Evolutionary conservation across 2,888 invertebrate species (phyloP).

Genomic region (Sinhomidia bicolor): DNA sequence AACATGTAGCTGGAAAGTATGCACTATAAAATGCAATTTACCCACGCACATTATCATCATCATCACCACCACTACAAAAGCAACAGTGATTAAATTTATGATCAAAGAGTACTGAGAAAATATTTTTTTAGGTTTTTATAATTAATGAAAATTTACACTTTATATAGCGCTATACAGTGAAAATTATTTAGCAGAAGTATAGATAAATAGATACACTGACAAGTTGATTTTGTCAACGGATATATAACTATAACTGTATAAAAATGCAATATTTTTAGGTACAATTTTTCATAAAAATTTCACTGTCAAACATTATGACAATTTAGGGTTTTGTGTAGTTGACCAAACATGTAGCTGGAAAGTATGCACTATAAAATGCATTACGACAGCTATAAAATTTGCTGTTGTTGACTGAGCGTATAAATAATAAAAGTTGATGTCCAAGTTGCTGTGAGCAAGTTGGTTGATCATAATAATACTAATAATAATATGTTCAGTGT

Average conservation of each 20-base stretch:
- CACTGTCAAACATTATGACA: neutral
- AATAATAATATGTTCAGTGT: no score
- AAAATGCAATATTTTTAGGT: neutral
- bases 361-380: slow-evolving; percentile 2
- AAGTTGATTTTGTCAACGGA: neutral
- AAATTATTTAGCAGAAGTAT: no score
- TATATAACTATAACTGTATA: neutral
- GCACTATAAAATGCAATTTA: neutral
- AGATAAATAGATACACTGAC: neutral
- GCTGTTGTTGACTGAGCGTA: no score
- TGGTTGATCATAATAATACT: neutral
- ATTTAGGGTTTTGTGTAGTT: neutral
- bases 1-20: neutral
- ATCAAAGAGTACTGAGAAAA: no score
- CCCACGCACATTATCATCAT: no score
- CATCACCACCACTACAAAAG: no score
- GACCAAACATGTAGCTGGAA: neutral
- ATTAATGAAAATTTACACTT: neutral
- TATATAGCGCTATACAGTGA: no score
- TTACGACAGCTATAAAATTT: slow-evolving; percentile 26
- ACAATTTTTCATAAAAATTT: neutral
- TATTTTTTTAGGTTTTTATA: no score
- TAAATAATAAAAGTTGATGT: no score
- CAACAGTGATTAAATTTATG: no score
- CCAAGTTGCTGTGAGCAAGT: no score